Percentiles rank a stretch among this genome's conserved stretches.
Conservation (phyloP, 1,140 invertebrate species). For the Drosophila repletoides region DNA sequence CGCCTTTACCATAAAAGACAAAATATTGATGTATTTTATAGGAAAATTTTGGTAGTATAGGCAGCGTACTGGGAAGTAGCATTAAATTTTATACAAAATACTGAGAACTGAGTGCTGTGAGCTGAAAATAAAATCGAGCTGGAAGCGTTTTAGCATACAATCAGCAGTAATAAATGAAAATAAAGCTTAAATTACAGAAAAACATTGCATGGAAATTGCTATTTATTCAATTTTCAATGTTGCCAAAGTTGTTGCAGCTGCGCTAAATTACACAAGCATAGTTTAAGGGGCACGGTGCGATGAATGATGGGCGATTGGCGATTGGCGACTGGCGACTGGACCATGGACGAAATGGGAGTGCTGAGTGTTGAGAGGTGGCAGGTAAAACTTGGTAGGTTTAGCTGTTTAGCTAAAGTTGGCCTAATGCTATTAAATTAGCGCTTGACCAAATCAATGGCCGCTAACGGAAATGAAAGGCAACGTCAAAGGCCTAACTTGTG, state of each 20-base stretch:
- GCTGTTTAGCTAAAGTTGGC: too few species aligned
- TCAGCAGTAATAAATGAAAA: slow-evolving; percentile 61
- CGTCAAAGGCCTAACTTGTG: slow-evolving; percentile 31
- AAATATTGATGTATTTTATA: slow-evolving; percentile 31
- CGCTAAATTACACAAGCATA: slow-evolving; percentile 48
- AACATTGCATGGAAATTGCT: slow-evolving; percentile 70
- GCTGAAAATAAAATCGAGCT: not conserved
- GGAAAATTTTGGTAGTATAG: slow-evolving; percentile 12
- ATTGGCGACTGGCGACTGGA: too few species aligned
- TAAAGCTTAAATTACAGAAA: slow-evolving; percentile 75
- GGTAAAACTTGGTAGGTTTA: too few species aligned
- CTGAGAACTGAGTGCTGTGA: not conserved
- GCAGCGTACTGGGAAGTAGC: slow-evolving; percentile 27
- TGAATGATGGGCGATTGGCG: not conserved
- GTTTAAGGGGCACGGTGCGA: too few species aligned
- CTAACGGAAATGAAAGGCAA: slow-evolving; percentile 51
- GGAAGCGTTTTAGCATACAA: not conserved
- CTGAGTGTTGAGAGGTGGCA: not conserved
- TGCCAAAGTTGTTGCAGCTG: slow-evolving; percentile 55
- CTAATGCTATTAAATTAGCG: slow-evolving; percentile 73
- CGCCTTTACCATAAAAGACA: not conserved
- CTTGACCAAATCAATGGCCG: slow-evolving; percentile 50
- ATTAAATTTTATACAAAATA: too few species aligned
- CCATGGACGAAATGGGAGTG: not conserved
- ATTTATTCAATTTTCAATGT: slow-evolving; percentile 61